Evolutionary conservation across 2,888 invertebrate genomes (phyloP).

Genomic region (Calephelis perditalis): DNA sequence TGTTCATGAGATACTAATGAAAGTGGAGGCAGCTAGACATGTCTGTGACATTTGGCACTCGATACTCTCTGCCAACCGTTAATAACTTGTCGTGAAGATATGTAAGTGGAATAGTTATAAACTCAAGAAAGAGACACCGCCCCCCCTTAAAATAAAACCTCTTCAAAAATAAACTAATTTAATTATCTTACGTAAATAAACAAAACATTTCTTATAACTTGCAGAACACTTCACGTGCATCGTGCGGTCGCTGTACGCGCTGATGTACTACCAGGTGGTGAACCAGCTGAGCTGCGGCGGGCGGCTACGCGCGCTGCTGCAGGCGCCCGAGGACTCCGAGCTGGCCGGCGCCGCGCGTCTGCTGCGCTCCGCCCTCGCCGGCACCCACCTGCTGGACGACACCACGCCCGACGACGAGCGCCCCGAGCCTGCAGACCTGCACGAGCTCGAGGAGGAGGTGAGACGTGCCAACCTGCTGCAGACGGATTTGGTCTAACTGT

Average conservation of each 20-base stretch:
- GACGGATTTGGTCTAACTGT: background rate
- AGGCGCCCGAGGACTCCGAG: slow-evolving; percentile 29
- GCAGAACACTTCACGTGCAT: slow-evolving; percentile 93
- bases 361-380: slow-evolving; percentile 51
- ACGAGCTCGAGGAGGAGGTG: slow-evolving; percentile 51
- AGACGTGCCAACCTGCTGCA: background rate
- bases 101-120: too few species aligned
- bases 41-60: too few species aligned
- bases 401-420: slow-evolving; percentile 44
- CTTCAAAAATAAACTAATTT: too few species aligned
- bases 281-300: slow-evolving; percentile 86
- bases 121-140: too few species aligned
- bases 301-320: slow-evolving; percentile 78
- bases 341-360: slow-evolving; percentile 42
- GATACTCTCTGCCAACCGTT: too few species aligned
- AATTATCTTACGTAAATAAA: too few species aligned
- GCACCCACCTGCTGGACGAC: slow-evolving; percentile 80
- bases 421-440: slow-evolving; percentile 39
- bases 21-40: too few species aligned
- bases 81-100: too few species aligned
- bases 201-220: background rate
- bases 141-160: too few species aligned
- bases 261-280: slow-evolving; percentile 93
- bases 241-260: slow-evolving; percentile 91
- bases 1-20: too few species aligned